Conservation (phyloP, 1,140 invertebrate species). For the Trinorchestia longiramus region DNA sequence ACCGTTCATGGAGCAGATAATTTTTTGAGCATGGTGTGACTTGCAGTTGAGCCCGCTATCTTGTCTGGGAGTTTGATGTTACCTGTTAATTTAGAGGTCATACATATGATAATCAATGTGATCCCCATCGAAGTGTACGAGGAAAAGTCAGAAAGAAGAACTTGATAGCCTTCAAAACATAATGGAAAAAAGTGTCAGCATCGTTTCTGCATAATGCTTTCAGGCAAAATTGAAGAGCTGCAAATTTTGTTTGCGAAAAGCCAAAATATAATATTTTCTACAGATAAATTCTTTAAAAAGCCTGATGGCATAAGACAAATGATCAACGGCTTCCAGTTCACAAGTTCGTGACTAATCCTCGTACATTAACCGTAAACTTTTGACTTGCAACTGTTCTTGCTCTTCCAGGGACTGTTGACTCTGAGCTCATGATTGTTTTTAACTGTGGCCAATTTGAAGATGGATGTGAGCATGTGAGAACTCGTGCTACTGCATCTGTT, state of each 20-base stretch:
- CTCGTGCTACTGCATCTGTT: background rate
- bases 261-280: background rate
- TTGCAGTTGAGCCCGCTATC: background rate
- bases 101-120: background rate
- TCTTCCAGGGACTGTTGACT: background rate
- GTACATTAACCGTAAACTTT: background rate
- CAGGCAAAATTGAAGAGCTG: background rate
- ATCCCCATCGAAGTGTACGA: background rate
- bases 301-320: background rate
- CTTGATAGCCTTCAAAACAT: background rate
- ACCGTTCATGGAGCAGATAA: background rate
- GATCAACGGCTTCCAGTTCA: background rate
- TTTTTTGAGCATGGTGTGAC: background rate
- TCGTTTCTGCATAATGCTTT: background rate
- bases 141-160: background rate
- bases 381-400: background rate
- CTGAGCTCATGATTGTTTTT: background rate
- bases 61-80: background rate
- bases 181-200: too few relatives aligned
- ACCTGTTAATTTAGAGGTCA: background rate
- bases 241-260: background rate
- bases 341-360: background rate
- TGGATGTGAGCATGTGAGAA: background rate
- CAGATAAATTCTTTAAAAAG: background rate
- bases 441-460: background rate